Percentiles rank a stretch among this genome's conserved stretches.
Evolutionary conservation across 2,888 invertebrate genomes (phyloP).

Genomic region (Agrotis segetum): DNA sequence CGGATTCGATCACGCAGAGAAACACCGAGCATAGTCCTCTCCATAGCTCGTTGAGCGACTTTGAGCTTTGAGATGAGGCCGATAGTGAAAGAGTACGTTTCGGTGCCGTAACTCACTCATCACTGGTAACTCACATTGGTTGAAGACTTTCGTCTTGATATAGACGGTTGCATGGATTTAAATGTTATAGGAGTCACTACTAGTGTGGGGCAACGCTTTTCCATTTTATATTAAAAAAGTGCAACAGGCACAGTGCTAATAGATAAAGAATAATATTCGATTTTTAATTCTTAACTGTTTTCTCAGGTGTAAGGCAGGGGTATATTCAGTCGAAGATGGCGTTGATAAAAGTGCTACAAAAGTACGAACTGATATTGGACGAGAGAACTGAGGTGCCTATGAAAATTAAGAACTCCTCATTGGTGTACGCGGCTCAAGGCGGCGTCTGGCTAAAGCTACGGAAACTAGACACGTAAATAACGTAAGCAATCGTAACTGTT

Average conservation of each 20-base stretch:
- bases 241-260: not conserved
- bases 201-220: too few relatives aligned
- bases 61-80: too few relatives aligned
- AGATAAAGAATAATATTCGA: not conserved
- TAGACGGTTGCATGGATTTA: too few relatives aligned
- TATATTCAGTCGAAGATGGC: constrained; percentile 87
- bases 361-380: constrained; percentile 80
- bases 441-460: constrained; percentile 84
- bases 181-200: too few relatives aligned
- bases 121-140: too few relatives aligned
- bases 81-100: too few relatives aligned
- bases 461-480: constrained; percentile 63
- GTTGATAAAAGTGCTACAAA: constrained; percentile 81
- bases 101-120: too few relatives aligned
- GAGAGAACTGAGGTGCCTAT: constrained; percentile 80
- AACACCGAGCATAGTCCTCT: too few relatives aligned
- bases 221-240: not conserved
- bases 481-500: not conserved
- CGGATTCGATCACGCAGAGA: too few relatives aligned
- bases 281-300: constrained; percentile 10
- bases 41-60: too few relatives aligned
- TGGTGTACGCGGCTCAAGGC: constrained; percentile 82
- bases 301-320: constrained; percentile 86
- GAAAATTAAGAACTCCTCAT: constrained; percentile 78
- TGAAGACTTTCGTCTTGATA: too few relatives aligned